A percentile compares a stretch with the other conserved stretches of the same genome.
Conservation (phyloP, 2,888 invertebrate genomes). For the Glyphotaelius pellucidus region DNA sequence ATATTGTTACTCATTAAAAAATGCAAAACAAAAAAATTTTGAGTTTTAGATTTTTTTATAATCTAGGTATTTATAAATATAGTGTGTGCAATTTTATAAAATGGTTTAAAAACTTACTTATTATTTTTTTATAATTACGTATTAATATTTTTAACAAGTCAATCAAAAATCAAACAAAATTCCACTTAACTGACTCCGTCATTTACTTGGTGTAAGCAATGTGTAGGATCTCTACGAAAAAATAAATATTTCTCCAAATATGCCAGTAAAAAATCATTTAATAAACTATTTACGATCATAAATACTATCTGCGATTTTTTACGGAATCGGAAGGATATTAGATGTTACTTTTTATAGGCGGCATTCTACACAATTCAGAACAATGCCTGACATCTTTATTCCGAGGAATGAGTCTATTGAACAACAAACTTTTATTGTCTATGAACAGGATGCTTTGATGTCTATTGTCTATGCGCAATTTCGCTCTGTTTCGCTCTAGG, state of each 20-base stretch:
- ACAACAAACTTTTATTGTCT: not conserved
- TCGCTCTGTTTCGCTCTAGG: slow-evolving; percentile 13
- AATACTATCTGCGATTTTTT: not conserved
- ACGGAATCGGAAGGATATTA: not conserved
- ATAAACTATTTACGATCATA: not conserved
- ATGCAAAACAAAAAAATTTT: not conserved
- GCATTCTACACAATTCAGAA: too few relatives aligned
- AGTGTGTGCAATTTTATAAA: too few relatives aligned
- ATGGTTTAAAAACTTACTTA: not conserved
- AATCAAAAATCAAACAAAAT: not conserved
- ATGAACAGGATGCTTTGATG: not conserved
- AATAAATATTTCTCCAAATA: not conserved
- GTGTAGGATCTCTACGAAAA: not conserved
- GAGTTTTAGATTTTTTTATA: not conserved
- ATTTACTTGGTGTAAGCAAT: not conserved
- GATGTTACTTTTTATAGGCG: too few relatives aligned
- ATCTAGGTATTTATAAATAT: too few relatives aligned
- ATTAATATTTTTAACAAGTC: too few relatives aligned
- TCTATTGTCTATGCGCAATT: slow-evolving; percentile 11
- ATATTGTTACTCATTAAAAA: not conserved
- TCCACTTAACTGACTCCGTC: not conserved
- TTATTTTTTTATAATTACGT: not conserved
- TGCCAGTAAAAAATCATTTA: not conserved
- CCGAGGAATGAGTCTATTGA: not conserved
- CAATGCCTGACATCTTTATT: too few relatives aligned